These are phyloP conservation scores for Babyrousa celebensis DNA, from an alignment of 2,797 vertebrate species.

Conservation along the genomic window DNA sequence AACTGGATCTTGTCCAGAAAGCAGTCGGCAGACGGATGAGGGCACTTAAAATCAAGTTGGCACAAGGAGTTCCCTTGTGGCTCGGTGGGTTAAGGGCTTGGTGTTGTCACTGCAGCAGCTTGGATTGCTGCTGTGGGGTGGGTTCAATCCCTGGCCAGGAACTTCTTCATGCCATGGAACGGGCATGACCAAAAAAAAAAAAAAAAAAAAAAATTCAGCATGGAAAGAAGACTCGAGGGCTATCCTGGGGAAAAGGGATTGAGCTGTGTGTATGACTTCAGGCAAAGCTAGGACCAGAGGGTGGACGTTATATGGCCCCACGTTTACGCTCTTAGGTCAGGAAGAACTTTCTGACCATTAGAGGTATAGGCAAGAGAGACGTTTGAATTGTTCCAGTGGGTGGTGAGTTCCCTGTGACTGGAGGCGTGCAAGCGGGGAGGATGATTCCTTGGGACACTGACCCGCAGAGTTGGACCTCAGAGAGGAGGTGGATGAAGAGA, in stretches of 20 bases:
- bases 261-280: neutral
- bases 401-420: neutral
- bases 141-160: no score
- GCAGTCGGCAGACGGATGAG: neutral
- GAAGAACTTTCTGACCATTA: neutral
- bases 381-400: neutral
- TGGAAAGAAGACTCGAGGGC: neutral
- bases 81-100: no score
- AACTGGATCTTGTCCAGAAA: constrained; percentile 57
- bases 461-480: neutral
- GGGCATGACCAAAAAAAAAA: no score
- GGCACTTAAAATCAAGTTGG: neutral
- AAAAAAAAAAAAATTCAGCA: no score
- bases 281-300: neutral
- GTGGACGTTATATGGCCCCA: neutral
- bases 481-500: neutral
- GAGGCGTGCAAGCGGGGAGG: constrained; percentile 46
- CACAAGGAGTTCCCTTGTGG: no score
- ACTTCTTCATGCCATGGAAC: no score
- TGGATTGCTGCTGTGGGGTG: no score
- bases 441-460: neutral
- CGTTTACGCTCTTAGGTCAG: neutral
- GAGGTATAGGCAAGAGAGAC: neutral
- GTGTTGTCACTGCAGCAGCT: no score
- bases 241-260: neutral